A percentile compares a stretch with the other conserved stretches of the same genome.
Conservation (phyloP, 2,113 vertebrate genomes). For the Pelecanoides urinatrix region DNA sequence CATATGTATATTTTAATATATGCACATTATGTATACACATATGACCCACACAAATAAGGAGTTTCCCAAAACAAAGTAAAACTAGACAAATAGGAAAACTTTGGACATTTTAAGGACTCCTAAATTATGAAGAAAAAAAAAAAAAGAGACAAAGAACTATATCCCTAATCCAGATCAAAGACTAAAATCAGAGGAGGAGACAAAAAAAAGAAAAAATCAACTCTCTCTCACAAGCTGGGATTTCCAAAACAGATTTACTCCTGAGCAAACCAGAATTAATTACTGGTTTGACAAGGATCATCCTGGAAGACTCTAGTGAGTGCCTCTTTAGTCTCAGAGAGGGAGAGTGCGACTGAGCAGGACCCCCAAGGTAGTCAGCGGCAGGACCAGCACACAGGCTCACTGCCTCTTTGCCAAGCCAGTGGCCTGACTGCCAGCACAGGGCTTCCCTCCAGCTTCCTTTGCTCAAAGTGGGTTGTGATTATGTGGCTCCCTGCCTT, state of each 20-base stretch:
- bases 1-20: background rate
- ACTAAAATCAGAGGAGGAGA: background rate
- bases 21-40: fast-evolving
- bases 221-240: background rate
- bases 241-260: background rate
- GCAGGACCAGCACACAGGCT: background rate
- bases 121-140: background rate
- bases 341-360: fast-evolving
- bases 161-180: background rate
- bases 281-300: background rate
- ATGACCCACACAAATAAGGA: background rate
- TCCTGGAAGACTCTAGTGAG: background rate
- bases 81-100: background rate
- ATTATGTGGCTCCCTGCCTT: background rate
- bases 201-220: too few relatives aligned
- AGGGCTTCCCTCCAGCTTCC: conserved; percentile 11
- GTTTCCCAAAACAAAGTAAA: background rate
- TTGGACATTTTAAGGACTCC: background rate
- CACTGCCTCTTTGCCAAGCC: background rate
- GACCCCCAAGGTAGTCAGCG: fast-evolving
- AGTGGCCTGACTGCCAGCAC: background rate
- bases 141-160: fast-evolving
- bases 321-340: background rate
- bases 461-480: background rate
- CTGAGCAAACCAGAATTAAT: background rate